Evolutionary conservation across 2,888 invertebrate species (phyloP), one percentile per base, ranked within the genome.

Genomic region (Chrysolina haemoptera): DNA sequence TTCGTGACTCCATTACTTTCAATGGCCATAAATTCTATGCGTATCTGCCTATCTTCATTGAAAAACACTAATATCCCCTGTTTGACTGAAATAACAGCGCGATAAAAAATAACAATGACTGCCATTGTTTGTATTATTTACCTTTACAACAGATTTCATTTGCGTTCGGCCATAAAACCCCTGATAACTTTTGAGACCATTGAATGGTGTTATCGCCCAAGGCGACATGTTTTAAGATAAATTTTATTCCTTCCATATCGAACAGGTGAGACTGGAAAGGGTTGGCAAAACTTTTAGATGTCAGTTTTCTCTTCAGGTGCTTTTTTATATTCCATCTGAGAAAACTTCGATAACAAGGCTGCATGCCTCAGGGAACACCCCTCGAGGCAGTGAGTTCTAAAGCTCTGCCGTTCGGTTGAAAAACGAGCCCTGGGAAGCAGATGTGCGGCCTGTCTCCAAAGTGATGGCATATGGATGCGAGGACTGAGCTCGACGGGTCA

Each of bases 61-160:
- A 50, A 16, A 50, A 50, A 18, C 50, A n/a, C 27, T 27, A 59
- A 59, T 59, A 59, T n/a, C n/a, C 18, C 22, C 22, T 59, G 22
- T 20, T 48, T 43, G 22, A 46, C 55, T 50, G 63, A 62, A 66
- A 64, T 69, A 63, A 71, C 43, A 53, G 62, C 48, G 53, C 65
- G 71, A 74, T 65, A 71, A 68, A 62, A 62, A 64, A 74, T 63
- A 43, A 59, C 63, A 46, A 59, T 67, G 66, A 62, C 53, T 59
- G 12, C 48, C 59, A 71, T 76, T 70, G 70, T 74, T 68, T 73
- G 50, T 71, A 69, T 75, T 71, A 75, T 75, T 66, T 62, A 16
- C 69, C 35, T 68, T 76, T 76, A 76, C 71, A 64, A 67, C 74
- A 50, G 35, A 55, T 55, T 73, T 76, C 48, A 71, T 71, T 71